phyloP scores from a whole-genome alignment of 2,888 invertebrate genomes.

The Amorpha juglandis region DNA sequence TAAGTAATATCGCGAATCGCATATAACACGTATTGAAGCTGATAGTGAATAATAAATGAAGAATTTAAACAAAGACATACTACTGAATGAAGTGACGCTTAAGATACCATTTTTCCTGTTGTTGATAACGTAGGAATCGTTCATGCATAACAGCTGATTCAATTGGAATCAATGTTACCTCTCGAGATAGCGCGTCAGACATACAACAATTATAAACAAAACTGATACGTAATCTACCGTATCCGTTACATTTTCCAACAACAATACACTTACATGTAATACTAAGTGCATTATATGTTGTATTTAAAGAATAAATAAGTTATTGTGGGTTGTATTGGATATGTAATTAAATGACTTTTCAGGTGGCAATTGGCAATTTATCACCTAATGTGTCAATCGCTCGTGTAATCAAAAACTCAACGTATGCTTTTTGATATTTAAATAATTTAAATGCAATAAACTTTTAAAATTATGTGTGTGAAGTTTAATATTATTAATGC shows the following conservation, averaged over 20 bases:
- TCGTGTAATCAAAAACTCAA: too few relatives aligned
- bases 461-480: too few relatives aligned
- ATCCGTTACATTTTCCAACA: neutral
- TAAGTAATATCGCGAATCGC: slow-evolving; percentile 18
- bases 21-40: slow-evolving; percentile 19
- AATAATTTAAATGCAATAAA: too few relatives aligned
- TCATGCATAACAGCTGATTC: slow-evolving; percentile 38
- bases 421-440: too few relatives aligned
- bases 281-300: neutral
- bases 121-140: slow-evolving; percentile 41
- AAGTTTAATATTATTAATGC: too few relatives aligned
- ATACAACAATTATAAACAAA: slow-evolving; percentile 4
- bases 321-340: too few relatives aligned
- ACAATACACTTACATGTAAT: neutral
- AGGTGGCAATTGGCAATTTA: too few relatives aligned
- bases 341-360: too few relatives aligned
- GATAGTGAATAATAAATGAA: slow-evolving; percentile 38
- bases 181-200: slow-evolving; percentile 27
- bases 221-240: slow-evolving; percentile 4
- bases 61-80: slow-evolving; percentile 40
- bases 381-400: too few relatives aligned
- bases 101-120: slow-evolving; percentile 45
- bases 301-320: too few relatives aligned
- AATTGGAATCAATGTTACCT: slow-evolving; percentile 44
- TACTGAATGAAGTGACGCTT: slow-evolving; percentile 39